A percentile compares a stretch with the other conserved stretches of the same genome.
Evolutionary conservation across 1,140 invertebrate genomes (phyloP).

Genomic region (Octopus bimaculoides): DNA sequence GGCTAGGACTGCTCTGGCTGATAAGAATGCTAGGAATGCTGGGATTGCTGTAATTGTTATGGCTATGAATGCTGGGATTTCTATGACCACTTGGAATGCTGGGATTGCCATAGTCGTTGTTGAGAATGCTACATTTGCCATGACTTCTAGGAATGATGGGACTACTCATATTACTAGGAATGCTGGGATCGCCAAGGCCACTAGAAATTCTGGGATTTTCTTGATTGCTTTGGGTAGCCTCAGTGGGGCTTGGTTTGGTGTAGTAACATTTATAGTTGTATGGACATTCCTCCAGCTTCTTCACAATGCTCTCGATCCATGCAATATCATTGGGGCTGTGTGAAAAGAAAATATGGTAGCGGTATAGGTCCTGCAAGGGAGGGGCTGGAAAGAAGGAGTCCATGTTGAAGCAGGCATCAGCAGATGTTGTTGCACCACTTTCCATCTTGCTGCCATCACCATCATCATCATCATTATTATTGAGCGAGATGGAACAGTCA

Average conservation of each 20-base stretch:
- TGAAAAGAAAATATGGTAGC: slow-evolving; percentile 49
- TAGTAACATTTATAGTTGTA: slow-evolving; percentile 44
- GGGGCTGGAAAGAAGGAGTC: slow-evolving; percentile 33
- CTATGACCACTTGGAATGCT: no score
- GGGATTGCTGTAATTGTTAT: no score
- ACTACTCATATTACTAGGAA: no score
- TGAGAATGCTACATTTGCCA: no score
- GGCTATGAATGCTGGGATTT: no score
- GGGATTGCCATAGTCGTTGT: no score
- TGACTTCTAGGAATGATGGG: no score
- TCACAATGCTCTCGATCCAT: slow-evolving; percentile 42
- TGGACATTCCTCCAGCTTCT: slow-evolving; percentile 38
- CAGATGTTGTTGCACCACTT: not conserved
- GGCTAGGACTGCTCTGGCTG: no score
- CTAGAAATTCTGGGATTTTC: no score
- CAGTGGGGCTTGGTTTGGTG: not conserved
- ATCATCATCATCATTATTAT: not conserved
- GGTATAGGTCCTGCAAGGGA: slow-evolving; percentile 42
- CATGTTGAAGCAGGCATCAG: slow-evolving; percentile 13
- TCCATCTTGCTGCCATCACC: not conserved
- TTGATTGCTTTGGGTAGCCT: no score
- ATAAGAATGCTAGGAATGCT: no score
- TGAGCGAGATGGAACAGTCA: not conserved
- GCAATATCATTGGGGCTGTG: slow-evolving; percentile 40
- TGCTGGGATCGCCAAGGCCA: no score